Evolutionary conservation across 2,113 vertebrate genomes (phyloP), one percentile per base, ranked within the genome.

Genomic region (Psilopsiagon aurifrons): DNA sequence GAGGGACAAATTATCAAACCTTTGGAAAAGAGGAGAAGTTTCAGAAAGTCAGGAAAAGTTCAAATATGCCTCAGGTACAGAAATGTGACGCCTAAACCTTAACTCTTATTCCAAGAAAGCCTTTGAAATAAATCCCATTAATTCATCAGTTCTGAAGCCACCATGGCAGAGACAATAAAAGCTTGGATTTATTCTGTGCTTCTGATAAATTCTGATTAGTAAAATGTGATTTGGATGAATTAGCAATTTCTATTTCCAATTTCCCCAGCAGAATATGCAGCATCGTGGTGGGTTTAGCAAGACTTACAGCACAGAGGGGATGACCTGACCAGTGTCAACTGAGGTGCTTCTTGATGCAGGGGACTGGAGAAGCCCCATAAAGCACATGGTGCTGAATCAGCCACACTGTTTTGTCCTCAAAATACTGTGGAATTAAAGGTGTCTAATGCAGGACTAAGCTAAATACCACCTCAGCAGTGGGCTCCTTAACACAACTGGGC

Each of bases 261-360:
- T 0, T 4, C 37, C 3, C 64, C 6, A 54, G 59, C 39, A 66
- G 59, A 57, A 49, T 1, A 5, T 1, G 7, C 33, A 39, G 77
- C 2, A 0, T 2, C 1, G 0, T 4, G 47, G 12, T 13, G 68
- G 11, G 9, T 17, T 73, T 37, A 11, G 5, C 18, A 11, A 4
- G 41, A 1, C 29, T 4, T 51, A 18, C 41, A 22, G 1, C 0
- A 2, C 39, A 11, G 1, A 25, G 0, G 29, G 2, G 43, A 17
- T 0, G 9, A 2, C 18, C 24, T 12, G 68, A 10, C 2, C 3
- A 4, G 6, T 8, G 8, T 2, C 54, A 16, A 0, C 44, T 0
- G 11, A 12, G 67, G 49, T 3, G 25, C 31, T 28, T 8, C 66
- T 9, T 10, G 19, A 17, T 2, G 14, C 9, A 7, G 22, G 41